These are phyloP conservation scores for Cecropterus lyciades DNA, from an alignment of 1,140 invertebrate genomes.

Conservation along the genomic window DNA sequence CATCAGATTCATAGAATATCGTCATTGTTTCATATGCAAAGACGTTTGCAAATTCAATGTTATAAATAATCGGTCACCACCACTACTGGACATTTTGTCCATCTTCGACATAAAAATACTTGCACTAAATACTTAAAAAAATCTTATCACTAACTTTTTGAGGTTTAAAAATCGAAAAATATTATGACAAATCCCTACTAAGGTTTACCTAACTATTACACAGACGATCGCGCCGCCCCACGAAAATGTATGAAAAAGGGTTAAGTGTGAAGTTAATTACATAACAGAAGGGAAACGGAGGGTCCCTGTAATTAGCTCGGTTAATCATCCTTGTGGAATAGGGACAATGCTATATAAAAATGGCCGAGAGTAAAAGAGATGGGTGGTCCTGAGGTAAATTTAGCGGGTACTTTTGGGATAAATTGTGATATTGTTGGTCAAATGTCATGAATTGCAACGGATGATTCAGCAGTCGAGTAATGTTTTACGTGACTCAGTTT, in stretches of 20 bases:
- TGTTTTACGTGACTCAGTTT: neutral
- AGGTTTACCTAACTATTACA: slow-evolving; percentile 20
- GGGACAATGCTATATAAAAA: slow-evolving; percentile 5
- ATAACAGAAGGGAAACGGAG: slow-evolving; percentile 40
- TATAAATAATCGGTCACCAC: too few species aligned
- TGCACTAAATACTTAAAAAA: too few species aligned
- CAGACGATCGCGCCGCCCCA: slow-evolving; percentile 23
- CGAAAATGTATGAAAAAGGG: slow-evolving; percentile 42
- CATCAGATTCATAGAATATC: too few species aligned
- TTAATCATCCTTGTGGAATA: slow-evolving; percentile 32
- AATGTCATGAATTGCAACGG: slow-evolving; percentile 25
- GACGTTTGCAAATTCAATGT: too few species aligned
- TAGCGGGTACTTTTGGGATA: slow-evolving; percentile 16
- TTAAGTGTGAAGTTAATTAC: slow-evolving; percentile 47
- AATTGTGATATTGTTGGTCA: slow-evolving; percentile 28
- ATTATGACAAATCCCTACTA: neutral
- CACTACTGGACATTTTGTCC: too few species aligned
- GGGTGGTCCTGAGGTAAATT: slow-evolving; percentile 16
- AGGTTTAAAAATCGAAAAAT: too few species aligned
- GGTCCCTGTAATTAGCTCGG: slow-evolving; percentile 39
- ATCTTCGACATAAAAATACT: too few species aligned
- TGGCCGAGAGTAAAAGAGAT: neutral
- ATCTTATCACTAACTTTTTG: too few species aligned
- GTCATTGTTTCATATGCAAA: too few species aligned
- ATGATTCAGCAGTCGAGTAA: slow-evolving; percentile 11